A percentile compares a stretch with the other conserved stretches of the same genome.
Evolutionary conservation across 2,888 invertebrate species (phyloP).

Genomic region (Terebella lapidaria): DNA sequence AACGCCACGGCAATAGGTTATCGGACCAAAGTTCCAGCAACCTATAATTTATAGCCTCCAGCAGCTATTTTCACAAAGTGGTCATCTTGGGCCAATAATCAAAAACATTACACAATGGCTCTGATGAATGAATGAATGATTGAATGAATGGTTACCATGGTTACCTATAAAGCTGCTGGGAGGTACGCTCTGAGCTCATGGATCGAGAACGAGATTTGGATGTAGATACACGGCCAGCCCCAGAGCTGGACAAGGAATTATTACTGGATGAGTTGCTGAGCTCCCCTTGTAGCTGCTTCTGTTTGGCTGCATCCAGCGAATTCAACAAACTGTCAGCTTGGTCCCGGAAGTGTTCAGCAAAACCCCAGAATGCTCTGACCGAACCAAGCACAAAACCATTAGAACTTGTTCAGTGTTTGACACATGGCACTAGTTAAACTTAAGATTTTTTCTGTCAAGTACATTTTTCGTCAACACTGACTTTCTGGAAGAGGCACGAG

Average conservation of each 20-base stretch:
- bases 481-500: slow-evolving; percentile 76
- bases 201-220: slow-evolving; percentile 17
- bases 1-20: too few relatives aligned
- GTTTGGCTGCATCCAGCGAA: slow-evolving; percentile 74
- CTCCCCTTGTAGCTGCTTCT: slow-evolving; percentile 63
- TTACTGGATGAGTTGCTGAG: slow-evolving; percentile 55
- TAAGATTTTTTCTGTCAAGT: too few relatives aligned
- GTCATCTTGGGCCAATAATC: too few relatives aligned
- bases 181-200: slow-evolving; percentile 20
- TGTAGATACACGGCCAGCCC: slow-evolving; percentile 9
- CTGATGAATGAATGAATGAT: too few relatives aligned
- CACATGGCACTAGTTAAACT: not conserved
- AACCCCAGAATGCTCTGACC: slow-evolving; percentile 80
- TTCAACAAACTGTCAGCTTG: slow-evolving; percentile 80
- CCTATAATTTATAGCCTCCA: too few relatives aligned
- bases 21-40: too few relatives aligned
- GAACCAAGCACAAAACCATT: not conserved
- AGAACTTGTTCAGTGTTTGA: too few relatives aligned
- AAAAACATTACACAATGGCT: too few relatives aligned
- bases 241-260: slow-evolving; percentile 48
- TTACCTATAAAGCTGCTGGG: slow-evolving; percentile 6
- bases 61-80: too few relatives aligned
- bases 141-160: too few relatives aligned
- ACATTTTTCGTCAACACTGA: too few relatives aligned
- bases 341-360: slow-evolving; percentile 83